These are phyloP conservation scores for Drosophila pseudotalamancana DNA, from an alignment of 2,888 invertebrate species.

Conservation along the genomic window DNA sequence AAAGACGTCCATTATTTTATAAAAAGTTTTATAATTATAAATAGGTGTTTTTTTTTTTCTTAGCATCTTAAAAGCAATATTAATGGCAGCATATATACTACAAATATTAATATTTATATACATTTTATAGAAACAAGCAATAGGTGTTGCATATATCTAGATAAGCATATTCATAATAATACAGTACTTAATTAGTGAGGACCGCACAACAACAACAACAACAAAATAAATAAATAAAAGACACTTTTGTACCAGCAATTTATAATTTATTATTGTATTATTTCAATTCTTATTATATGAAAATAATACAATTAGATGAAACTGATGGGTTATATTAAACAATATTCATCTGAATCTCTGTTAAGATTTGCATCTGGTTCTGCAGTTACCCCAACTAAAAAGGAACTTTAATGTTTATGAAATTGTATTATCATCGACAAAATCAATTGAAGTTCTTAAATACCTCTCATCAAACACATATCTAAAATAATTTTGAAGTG, in stretches of 20 bases:
- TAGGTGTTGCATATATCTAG: slow-evolving; percentile 13
- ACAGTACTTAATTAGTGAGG: slow-evolving; percentile 25
- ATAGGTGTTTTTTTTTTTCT: background rate
- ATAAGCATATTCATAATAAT: slow-evolving; percentile 11
- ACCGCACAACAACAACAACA: slow-evolving; percentile 17
- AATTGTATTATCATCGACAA: no score
- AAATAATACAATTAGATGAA: no score
- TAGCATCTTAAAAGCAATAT: slow-evolving; percentile 14
- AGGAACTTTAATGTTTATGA: no score
- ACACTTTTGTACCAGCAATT: slow-evolving; percentile 54
- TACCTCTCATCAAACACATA: no score
- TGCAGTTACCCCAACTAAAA: no score
- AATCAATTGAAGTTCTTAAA: no score
- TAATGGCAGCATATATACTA: slow-evolving; percentile 15
- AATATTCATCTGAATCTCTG: no score
- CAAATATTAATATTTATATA: slow-evolving; percentile 13
- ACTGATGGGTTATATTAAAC: no score
- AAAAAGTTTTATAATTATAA: background rate
- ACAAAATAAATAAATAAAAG: no score
- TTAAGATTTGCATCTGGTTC: no score
- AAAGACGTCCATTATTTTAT: slow-evolving; percentile 29
- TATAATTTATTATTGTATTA: background rate
- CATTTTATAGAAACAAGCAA: slow-evolving; percentile 8
- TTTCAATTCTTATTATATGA: no score
- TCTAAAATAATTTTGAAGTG: no score